Base-by-base conservation (phyloP, 2,888 invertebrate species). In the Nebria salina region DNA sequence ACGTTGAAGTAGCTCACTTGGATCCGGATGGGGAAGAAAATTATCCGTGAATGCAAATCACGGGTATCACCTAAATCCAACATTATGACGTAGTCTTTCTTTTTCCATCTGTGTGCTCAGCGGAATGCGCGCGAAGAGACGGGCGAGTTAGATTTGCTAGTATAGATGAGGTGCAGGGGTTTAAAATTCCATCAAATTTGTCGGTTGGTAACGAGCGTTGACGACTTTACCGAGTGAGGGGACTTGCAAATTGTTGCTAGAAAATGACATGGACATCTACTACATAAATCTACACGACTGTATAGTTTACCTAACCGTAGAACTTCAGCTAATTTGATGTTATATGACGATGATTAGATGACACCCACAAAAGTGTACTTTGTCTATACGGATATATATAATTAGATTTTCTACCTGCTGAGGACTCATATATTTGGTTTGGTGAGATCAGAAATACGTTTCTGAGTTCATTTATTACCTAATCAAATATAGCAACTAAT, bases 11-110 rank as follows among this genome's bases (percentile, higher is more conserved):
- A 77, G 72, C 72, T 77, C 76, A 20, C 20, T 65, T 54, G 54
- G 72, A 64, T 77, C 75, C 77, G 34, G 77, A 70, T 70, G 34
- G 77, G n/a, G 64, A 20, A 70, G 42, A 77, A 77, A 77, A 77
- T 77, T 77, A 77, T 77, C 77, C 77, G 65, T 72, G 77, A 77
- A 77, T 77, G 77, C 77, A 77, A 77, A 77, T 77, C 66, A 66
- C 76, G 76, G 76, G 68, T 76, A 15, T 68, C 54, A 43, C 34
- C 70, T 66, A n/a, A 66, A 34, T 68, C 43, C 64, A 72, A 72
- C 72, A 77, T 72, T 77, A 77, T 77, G 77, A 72, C 54, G 72
- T 72, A 70, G 26, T 64, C 72, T 64, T 54, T 64, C 54, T 64
- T 76, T 77, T 72, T 72, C 77, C 77, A 77, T 77, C 72, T 77